Evolutionary conservation across 2,888 invertebrate species (phyloP), one percentile per base, ranked within the genome.

Genomic region (Trachelus iudaicus): DNA sequence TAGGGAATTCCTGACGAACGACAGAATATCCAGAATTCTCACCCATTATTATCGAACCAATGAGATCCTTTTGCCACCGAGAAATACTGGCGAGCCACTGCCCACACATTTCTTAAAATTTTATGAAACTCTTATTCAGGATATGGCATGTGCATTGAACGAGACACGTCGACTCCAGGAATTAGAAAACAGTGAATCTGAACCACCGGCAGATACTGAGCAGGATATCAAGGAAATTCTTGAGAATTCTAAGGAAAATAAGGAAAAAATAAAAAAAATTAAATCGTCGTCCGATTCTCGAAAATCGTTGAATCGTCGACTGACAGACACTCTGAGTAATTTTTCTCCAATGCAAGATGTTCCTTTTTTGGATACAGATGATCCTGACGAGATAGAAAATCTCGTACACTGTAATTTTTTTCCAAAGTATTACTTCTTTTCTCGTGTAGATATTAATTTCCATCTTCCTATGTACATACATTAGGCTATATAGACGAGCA

Each of bases 51-150:
- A 93, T 82, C 86, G 87, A 75, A 83, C 86, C 12, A 85, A 91
- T 15, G 89, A 91, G 71, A 83, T 93, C 73, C 88, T 92, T 23
- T 84, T 92, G 75, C 93, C 93, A 0, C 86, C 86, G 30, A 86
- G 91, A 79, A 79, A 82, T 77, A 86, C 90, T 1, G 92, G 91
- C 0, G 87, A 90, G 56, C 80, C 81, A 30, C 82, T 93, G 31
- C 91, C 92, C 23, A 56, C 0, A 6, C 23, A 56, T 56, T 56
- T 56, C 23, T 23, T 56, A 6, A 56, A 23, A 56, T 56, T 91
- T 79, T 92, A 92, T 83, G 75, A 88, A 4, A 81, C 82, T 34
- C 83, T 92, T 11, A 69, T 89, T 34, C 76, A 81, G n/a, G 83
- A 84, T 34, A 85, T 85, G 85, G 40, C 23, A 56, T 4, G 23